These are phyloP conservation scores for Cassiopea xamachana DNA, from an alignment of 30 jellyfish, hydroid and myxozoan species.

Conservation along the genomic window DNA sequence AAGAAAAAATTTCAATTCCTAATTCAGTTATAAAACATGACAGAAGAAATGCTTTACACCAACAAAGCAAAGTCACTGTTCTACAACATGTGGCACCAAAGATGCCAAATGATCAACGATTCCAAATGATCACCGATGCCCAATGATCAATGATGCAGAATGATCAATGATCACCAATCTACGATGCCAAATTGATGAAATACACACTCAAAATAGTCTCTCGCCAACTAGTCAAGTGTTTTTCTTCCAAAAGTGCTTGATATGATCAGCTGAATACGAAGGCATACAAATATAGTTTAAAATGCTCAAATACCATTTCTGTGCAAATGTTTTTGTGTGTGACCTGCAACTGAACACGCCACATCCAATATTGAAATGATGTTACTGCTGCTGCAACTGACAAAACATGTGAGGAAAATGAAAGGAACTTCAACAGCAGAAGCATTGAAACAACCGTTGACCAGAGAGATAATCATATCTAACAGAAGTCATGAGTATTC, in stretches of 20 bases:
- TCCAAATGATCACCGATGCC: too few species aligned
- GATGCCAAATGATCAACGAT: too few species aligned
- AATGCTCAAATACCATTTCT: not conserved
- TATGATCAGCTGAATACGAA: not conserved
- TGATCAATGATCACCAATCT: too few species aligned
- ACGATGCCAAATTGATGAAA: too few species aligned
- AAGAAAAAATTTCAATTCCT: too few species aligned
- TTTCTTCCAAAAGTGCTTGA: not conserved
- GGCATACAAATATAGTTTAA: not conserved
- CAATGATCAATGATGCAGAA: too few species aligned
- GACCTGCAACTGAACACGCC: not conserved
- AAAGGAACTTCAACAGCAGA: not conserved
- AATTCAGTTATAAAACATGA: too few species aligned
- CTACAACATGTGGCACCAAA: too few species aligned
- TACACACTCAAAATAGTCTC: too few species aligned
- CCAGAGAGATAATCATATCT: conserved; percentile 23
- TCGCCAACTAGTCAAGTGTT: not conserved
- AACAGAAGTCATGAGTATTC: conserved; percentile 34
- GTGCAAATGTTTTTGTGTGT: not conserved
- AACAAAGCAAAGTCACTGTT: too few species aligned
- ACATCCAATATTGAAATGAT: not conserved
- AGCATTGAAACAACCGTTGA: conserved; percentile 16
- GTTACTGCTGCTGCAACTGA: not conserved
- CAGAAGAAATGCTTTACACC: too few species aligned
- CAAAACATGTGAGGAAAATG: not conserved